These are phyloP conservation scores for Ips nitidus DNA, from an alignment of 1,140 invertebrate species.

Conservation along the genomic window DNA sequence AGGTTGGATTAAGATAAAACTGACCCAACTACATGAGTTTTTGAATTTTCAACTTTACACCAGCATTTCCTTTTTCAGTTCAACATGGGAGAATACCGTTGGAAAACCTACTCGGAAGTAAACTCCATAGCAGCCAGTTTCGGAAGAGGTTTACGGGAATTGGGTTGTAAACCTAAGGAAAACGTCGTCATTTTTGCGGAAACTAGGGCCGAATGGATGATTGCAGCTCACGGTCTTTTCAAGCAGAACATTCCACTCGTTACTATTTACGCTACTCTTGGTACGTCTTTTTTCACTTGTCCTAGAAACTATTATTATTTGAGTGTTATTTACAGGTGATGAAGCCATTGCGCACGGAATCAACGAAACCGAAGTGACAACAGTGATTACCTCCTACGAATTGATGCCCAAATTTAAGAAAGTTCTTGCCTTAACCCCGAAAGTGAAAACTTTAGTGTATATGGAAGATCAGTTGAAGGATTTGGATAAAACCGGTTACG, in stretches of 20 bases:
- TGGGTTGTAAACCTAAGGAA: slow-evolving; percentile 57
- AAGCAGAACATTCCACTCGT: slow-evolving; percentile 92
- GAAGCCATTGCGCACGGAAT: slow-evolving; percentile 95
- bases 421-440: slow-evolving; percentile 67
- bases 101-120: slow-evolving; percentile 84
- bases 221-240: slow-evolving; percentile 91
- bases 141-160: slow-evolving; percentile 72
- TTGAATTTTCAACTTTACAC: too few relatives aligned
- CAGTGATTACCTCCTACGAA: slow-evolving; percentile 87
- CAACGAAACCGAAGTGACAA: slow-evolving; percentile 92
- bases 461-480: slow-evolving; percentile 84
- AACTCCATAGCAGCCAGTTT: slow-evolving; percentile 74
- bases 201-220: slow-evolving; percentile 96
- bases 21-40: too few relatives aligned
- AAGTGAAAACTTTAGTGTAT: slow-evolving; percentile 78
- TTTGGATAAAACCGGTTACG: slow-evolving; percentile 68
- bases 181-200: slow-evolving; percentile 94
- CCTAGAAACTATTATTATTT: slow-evolving; percentile 1
- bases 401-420: slow-evolving; percentile 86
- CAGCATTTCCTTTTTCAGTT: slow-evolving; percentile 59
- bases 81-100: slow-evolving; percentile 91
- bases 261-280: slow-evolving; percentile 95
- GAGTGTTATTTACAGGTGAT: slow-evolving; percentile 59
- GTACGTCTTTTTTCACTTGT: background rate
- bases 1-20: too few relatives aligned